A percentile compares a stretch with the other conserved stretches of the same genome.
Conservation (phyloP, 2,888 invertebrate species). For the Drosophila antonietae region DNA sequence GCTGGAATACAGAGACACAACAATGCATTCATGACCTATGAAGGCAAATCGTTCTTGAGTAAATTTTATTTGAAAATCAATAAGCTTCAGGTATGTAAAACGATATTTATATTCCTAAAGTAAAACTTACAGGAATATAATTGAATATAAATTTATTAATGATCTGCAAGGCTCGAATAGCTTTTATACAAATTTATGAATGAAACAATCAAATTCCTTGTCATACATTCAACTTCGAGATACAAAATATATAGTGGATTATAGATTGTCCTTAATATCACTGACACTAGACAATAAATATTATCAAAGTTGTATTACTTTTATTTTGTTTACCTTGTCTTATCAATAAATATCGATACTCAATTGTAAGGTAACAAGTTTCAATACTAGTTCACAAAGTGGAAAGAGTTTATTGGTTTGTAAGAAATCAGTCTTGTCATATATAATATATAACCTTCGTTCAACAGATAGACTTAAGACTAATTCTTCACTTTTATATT, state of each 20-base stretch:
- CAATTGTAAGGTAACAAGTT: no score
- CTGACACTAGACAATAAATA: no score
- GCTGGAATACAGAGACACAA: slow-evolving; percentile 79
- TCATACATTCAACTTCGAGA: background rate
- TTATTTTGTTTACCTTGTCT: background rate
- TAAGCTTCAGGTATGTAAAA: slow-evolving; percentile 78
- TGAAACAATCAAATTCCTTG: background rate
- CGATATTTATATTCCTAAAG: background rate
- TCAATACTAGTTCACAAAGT: background rate
- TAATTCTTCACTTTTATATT: background rate
- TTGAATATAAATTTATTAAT: background rate
- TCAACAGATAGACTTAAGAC: background rate
- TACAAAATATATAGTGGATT: no score
- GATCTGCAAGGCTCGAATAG: background rate
- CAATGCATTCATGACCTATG: slow-evolving; percentile 83
- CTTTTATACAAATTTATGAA: background rate
- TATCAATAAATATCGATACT: background rate
- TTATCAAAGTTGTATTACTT: background rate
- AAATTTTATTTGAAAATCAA: slow-evolving; percentile 81
- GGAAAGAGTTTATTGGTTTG: background rate
- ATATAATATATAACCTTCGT: background rate
- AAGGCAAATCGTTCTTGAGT: slow-evolving; percentile 81
- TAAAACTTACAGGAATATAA: background rate
- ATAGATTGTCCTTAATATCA: background rate
- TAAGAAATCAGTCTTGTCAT: background rate